A percentile compares a stretch with the other conserved stretches of the same genome.
Conservation (phyloP, 2,797 vertebrate genomes). For the Smutsia temminckii region DNA sequence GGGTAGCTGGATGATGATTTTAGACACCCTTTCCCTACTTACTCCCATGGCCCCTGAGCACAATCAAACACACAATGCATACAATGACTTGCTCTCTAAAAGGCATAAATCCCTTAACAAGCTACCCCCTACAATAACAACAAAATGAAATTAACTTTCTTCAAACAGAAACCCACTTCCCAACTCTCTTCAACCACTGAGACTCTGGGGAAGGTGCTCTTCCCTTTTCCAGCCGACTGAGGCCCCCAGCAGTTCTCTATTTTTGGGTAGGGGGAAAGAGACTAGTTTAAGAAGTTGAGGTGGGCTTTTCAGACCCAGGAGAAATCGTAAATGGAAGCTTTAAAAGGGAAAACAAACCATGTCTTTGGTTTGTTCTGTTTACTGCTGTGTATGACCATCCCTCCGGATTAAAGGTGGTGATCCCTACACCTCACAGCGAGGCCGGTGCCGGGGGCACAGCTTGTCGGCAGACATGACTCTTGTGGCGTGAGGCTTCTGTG, state of each 20-base stretch:
- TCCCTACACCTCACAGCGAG: slow-evolving; percentile 9
- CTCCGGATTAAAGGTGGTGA: background rate
- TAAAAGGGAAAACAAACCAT: background rate
- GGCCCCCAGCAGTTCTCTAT: background rate
- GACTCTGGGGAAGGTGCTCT: background rate
- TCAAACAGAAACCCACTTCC: background rate
- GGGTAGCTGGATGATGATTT: background rate
- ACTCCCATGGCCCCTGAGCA: background rate
- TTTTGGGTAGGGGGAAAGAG: background rate
- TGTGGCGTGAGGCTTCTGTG: background rate
- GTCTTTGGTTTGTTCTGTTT: background rate
- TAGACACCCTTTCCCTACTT: background rate
- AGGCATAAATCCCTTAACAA: background rate
- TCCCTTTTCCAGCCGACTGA: background rate
- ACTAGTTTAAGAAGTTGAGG: background rate
- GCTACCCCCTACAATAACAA: background rate
- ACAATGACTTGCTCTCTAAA: background rate
- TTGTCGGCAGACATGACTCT: background rate
- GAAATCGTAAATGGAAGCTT: background rate
- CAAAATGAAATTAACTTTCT: background rate
- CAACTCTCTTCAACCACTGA: background rate
- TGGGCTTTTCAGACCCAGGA: background rate
- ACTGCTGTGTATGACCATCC: background rate
- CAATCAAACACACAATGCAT: background rate
- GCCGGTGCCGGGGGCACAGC: background rate